Evolutionary conservation across 2,113 vertebrate genomes (phyloP).

Genomic region (Calonectris borealis): DNA sequence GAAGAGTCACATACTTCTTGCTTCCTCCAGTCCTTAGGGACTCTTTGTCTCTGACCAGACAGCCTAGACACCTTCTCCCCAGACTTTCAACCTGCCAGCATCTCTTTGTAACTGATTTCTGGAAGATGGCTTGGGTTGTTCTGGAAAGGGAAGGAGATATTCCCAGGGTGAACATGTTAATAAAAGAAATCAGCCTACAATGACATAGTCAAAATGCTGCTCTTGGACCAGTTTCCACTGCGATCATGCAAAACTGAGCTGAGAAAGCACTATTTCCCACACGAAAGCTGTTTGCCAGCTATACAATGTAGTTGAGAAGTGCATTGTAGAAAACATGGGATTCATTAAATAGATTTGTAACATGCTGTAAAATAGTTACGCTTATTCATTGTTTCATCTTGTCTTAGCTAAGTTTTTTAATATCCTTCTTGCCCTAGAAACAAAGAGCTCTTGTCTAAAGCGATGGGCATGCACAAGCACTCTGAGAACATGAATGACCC

Average conservation of each 20-base stretch:
- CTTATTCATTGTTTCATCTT: not conserved
- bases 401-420: not conserved
- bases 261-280: not conserved
- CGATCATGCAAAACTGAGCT: not conserved
- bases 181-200: not conserved
- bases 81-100: not conserved
- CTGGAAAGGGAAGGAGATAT: not conserved
- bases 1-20: not conserved
- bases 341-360: not conserved
- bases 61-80: not conserved
- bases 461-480: not conserved
- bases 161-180: not conserved
- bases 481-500: conserved; percentile 22
- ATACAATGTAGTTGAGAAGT: not conserved
- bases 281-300: not conserved
- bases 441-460: not conserved
- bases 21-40: not conserved
- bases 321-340: not conserved
- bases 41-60: not conserved
- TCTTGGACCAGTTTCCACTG: not conserved
- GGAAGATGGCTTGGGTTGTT: not conserved
- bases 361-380: not conserved
- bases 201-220: not conserved
- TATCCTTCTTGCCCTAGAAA: not conserved
- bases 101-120: not conserved